These are phyloP conservation scores for Loxodonta africana DNA, from an alignment of 2,113 vertebrate species.

Conservation along the genomic window DNA sequence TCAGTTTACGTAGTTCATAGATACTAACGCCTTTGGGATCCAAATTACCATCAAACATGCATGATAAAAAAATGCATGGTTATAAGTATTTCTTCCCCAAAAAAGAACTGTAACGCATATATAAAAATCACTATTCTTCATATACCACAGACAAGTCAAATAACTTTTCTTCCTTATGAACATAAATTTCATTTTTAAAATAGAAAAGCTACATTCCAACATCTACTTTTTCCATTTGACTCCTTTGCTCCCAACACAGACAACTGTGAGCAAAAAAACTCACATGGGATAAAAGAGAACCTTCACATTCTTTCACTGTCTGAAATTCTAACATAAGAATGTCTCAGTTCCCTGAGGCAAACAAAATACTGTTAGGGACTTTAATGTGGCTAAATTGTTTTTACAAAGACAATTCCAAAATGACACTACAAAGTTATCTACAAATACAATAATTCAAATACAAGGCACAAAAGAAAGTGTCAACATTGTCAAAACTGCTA, in stretches of 20 bases:
- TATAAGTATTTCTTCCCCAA: constrained; percentile 48
- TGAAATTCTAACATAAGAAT: neutral
- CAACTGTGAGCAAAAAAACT: neutral
- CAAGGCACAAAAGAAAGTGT: neutral
- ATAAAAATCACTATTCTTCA: constrained; percentile 51
- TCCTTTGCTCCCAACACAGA: constrained; percentile 33
- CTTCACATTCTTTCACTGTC: constrained; percentile 53
- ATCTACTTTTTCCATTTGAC: constrained; percentile 6
- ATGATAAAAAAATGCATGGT: neutral
- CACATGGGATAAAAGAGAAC: neutral
- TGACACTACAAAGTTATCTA: neutral
- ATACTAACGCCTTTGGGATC: constrained; percentile 19
- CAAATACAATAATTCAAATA: constrained; percentile 33
- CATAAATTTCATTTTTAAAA: constrained; percentile 51
- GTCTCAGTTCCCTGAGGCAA: constrained; percentile 23
- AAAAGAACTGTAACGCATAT: neutral
- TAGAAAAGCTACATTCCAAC: neutral
- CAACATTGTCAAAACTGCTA: neutral
- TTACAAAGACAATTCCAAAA: constrained; percentile 57
- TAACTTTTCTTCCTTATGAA: neutral
- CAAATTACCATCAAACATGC: constrained; percentile 42
- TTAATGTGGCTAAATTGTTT: constrained; percentile 31
- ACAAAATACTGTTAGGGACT: constrained; percentile 1
- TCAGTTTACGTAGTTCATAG: constrained; percentile 17
- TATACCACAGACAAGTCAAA: neutral